Evolutionary conservation across 2,888 invertebrate genomes (phyloP), one percentile per base, ranked within the genome.

Genomic region (Formica aserva): DNA sequence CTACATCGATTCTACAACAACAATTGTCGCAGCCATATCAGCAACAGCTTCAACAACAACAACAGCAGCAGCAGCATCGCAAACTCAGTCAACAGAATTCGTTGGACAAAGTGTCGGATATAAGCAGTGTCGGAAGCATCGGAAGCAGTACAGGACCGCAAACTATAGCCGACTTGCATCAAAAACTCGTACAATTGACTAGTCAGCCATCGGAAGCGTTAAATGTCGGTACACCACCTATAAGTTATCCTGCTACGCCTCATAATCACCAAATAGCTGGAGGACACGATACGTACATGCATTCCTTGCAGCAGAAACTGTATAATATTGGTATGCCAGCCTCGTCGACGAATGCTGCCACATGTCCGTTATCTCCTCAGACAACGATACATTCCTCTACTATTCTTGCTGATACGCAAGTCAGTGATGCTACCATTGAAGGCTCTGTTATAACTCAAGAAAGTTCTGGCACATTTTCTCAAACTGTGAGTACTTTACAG

Each of bases 281-380:
- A 11, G 91, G 91, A 74, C 97, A 97, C 94, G 97, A 96, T 92
- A 96, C 96, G 67, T 97, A 97, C 93, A 96, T 97, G 96, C 96
- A 97, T 90, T 96, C 96, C 69, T 94, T 97, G 86, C 97, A 97
- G 90, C 97, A 97, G 93, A 97, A 97, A 93, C 95, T 97, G 57
- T 96, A 96, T 45, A 95, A 94, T 60, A 94, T 95, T 74, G 94
- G 95, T n/a, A 93, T 90, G 91, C 90, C 90, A 8, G 62, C 86
- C 55, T 89, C 88, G 15, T 83, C 86, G 3, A 18, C 87, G n/a
- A 89, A 91, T 22, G 85, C 6, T 18, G 48, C 82, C 32, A 18
- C 81, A 94, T 94, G 94, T 29, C 94, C 95, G 6, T 87, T 95
- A 52, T 95, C 95, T 72, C 95, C 95, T 45, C 95, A 95, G 88